Percentiles rank a stretch among this genome's conserved stretches.
Evolutionary conservation across 1,140 invertebrate species (phyloP).

Genomic region (Drosophila teissieri): DNA sequence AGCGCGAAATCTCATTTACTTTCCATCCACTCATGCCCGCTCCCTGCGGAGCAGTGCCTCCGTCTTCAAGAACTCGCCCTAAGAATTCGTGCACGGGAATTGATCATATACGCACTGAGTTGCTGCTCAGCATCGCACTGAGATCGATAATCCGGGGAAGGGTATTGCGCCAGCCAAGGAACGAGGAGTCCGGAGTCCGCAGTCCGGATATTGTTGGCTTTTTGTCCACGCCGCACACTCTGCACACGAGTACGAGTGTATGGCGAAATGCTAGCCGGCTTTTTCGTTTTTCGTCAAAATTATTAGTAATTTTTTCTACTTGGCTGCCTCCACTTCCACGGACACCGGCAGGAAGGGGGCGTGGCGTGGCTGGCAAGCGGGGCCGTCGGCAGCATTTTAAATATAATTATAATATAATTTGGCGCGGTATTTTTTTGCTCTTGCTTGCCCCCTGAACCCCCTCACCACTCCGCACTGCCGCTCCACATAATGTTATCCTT

Average conservation of each 20-base stretch:
- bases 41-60: no score
- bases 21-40: constrained; percentile 22
- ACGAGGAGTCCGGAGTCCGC: neutral
- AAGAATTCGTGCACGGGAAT: no score
- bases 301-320: constrained; percentile 54
- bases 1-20: no score
- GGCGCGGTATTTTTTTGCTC: constrained; percentile 70
- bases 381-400: constrained; percentile 72
- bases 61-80: no score
- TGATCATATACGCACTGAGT: neutral
- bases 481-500: constrained; percentile 19
- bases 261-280: constrained; percentile 24
- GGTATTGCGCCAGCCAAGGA: constrained; percentile 1
- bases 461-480: neutral
- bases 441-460: constrained; percentile 3
- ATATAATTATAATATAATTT: constrained; percentile 83
- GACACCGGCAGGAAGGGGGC: constrained; percentile 5
- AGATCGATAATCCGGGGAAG: neutral
- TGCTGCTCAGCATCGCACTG: neutral
- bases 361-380: constrained; percentile 37
- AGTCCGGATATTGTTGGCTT: neutral
- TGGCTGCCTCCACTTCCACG: constrained; percentile 12
- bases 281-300: constrained; percentile 35
- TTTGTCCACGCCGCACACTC: neutral
- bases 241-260: neutral